These are phyloP conservation scores for human (Homo sapiens) DNA, from an alignment of 2,113 vertebrate genomes.

Conservation along the genomic window GRCh38 chr1:210719501-210720000, in stretches of 20 bases:
- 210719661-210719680: no score
- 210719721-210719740: not conserved
- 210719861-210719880: not conserved
- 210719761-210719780: not conserved
- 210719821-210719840: not conserved
- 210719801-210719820: not conserved
- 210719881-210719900: not conserved
- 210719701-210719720: not conserved
- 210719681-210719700: no score
- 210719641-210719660: no score
- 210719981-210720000: not conserved
- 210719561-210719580: no score
- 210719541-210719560: no score
- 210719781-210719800: not conserved
- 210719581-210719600: no score
- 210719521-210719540: no score
- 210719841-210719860: not conserved
- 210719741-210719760: not conserved
- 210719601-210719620: no score
- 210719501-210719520: no score
- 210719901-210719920: not conserved
- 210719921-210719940: accelerated
- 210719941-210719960: not conserved
- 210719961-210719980: not conserved
- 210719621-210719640: no score